A percentile compares a stretch with the other conserved stretches of the same genome.
These are phyloP conservation scores for Gryon sp. DNA, from an alignment of 1,140 invertebrate species.

Conservation along the genomic window DNA sequence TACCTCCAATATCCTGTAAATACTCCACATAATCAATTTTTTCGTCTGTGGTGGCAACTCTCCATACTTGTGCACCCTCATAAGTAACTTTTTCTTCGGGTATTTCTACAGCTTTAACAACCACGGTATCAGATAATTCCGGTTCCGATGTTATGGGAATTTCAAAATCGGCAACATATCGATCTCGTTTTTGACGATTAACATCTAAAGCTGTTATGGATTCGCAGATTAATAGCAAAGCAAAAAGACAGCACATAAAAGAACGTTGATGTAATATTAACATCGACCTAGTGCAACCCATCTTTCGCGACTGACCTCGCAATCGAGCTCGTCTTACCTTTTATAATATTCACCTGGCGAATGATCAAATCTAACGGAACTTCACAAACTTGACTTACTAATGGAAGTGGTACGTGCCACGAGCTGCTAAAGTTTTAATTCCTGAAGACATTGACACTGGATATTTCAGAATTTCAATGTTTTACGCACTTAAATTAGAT, in stretches of 20 bases:
- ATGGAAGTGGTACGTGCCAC: conserved; percentile 35
- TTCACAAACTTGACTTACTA: conserved; percentile 56
- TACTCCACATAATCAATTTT: conserved; percentile 74
- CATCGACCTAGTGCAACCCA: conserved; percentile 35
- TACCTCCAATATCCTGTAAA: conserved; percentile 77
- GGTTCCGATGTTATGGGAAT: conserved; percentile 55
- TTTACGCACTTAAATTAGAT: too few species aligned
- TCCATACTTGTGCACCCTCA: conserved; percentile 80
- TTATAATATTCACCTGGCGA: conserved; percentile 74
- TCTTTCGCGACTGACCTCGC: conserved; percentile 65
- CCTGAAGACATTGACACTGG: conserved; percentile 1
- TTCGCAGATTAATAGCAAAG: conserved; percentile 17
- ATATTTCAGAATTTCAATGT: too few species aligned
- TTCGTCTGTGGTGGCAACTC: conserved; percentile 71
- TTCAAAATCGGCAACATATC: conserved; percentile 21
- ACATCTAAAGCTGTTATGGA: conserved; percentile 23
- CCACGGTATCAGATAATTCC: conserved; percentile 49
- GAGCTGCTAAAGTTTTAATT: conserved; percentile 20
- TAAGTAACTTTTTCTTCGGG: conserved; percentile 76
- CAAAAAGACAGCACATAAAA: conserved; percentile 16
- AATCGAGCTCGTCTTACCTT: conserved; percentile 64
- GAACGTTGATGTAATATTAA: conserved; percentile 15
- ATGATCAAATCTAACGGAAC: conserved; percentile 71
- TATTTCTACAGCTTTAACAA: conserved; percentile 70
- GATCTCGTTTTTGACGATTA: not conserved